These are phyloP conservation scores for Salvelinus fontinalis DNA, from an alignment of 2,113 vertebrate species.

Conservation along the genomic window DNA sequence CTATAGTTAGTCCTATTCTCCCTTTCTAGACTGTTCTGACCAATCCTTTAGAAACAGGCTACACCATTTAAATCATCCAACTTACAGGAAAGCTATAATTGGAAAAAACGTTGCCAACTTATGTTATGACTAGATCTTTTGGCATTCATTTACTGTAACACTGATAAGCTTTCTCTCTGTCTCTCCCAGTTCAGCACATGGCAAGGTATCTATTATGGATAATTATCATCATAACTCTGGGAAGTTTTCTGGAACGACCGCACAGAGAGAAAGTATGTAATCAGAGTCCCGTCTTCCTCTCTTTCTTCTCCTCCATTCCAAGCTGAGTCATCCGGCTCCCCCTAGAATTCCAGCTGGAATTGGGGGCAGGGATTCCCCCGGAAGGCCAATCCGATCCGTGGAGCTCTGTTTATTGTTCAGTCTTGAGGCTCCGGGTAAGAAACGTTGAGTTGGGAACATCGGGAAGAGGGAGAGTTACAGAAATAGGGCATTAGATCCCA, in stretches of 20 bases:
- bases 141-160: no score
- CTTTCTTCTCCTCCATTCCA: constrained; percentile 4
- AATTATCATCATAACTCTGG: constrained; percentile 46
- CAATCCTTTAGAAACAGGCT: no score
- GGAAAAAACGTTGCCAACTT: no score
- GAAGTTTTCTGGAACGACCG: constrained; percentile 35
- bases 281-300: constrained; percentile 34
- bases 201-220: constrained; percentile 46
- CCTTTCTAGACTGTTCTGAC: no score
- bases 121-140: no score
- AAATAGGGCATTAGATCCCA: constrained; percentile 7
- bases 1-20: no score
- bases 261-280: constrained; percentile 40
- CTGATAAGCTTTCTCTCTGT: constrained; percentile 10
- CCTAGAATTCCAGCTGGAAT: constrained; percentile 21
- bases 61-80: no score
- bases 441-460: constrained; percentile 31
- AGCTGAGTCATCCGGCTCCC: constrained; percentile 46
- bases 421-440: constrained; percentile 24
- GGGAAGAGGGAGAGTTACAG: constrained; percentile 31
- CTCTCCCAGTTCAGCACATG: constrained; percentile 13
- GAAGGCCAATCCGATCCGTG: constrained; percentile 46
- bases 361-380: constrained; percentile 64
- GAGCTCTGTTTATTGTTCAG: constrained; percentile 65
- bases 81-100: no score